A percentile compares a stretch with the other conserved stretches of the same genome.
phyloP scores from a whole-genome alignment of 2,797 vertebrate genomes.

The Thunnus albacares region DNA sequence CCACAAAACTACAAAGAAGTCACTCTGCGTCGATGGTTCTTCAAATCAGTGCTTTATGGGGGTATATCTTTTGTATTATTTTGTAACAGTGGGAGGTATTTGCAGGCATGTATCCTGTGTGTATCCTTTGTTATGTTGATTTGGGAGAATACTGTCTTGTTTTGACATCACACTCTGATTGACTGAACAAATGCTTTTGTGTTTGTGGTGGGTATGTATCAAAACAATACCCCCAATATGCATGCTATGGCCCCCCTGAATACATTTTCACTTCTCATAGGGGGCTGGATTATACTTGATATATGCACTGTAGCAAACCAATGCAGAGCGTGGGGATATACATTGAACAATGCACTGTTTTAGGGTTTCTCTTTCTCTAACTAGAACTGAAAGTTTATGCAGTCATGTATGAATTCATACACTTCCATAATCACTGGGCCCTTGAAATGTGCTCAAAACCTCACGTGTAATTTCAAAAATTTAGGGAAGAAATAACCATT shows the following conservation, averaged over 20 bases:
- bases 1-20: conserved; percentile 55
- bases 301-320: conserved; percentile 20
- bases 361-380: conserved; percentile 9
- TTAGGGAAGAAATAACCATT: conserved; percentile 32
- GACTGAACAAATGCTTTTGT: conserved; percentile 65
- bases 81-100: conserved; percentile 59
- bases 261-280: conserved; percentile 33
- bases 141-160: conserved; percentile 48
- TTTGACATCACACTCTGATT: conserved; percentile 58
- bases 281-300: conserved; percentile 14
- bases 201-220: conserved; percentile 48
- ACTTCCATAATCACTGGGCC: not conserved
- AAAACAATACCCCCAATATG: conserved; percentile 38
- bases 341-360: conserved; percentile 4
- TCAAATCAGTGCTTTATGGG: conserved; percentile 55
- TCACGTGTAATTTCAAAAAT: conserved; percentile 37
- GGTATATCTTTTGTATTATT: conserved; percentile 63
- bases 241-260: conserved; percentile 52
- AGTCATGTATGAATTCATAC: not conserved
- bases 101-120: conserved; percentile 42
- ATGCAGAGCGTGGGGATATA: not conserved
- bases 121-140: conserved; percentile 57
- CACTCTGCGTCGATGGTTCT: conserved; percentile 41
- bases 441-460: conserved; percentile 14
- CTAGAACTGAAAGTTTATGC: conserved; percentile 14